These are phyloP conservation scores for Diarsia dahlii DNA, from an alignment of 2,888 invertebrate species.

Conservation along the genomic window DNA sequence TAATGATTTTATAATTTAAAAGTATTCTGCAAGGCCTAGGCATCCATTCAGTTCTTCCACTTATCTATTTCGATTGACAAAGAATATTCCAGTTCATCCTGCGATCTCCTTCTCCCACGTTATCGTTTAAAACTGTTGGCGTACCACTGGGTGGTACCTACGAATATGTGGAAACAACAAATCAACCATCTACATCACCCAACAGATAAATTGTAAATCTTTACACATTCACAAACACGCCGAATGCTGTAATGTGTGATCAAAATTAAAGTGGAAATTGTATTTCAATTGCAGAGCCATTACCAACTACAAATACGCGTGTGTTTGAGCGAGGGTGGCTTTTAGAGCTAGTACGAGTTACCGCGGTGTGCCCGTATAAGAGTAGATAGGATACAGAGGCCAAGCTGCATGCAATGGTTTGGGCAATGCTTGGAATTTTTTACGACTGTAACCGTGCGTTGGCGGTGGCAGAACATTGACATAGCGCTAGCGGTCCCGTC, in stretches of 20 bases:
- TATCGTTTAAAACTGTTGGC: neutral
- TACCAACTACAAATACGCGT: conserved; percentile 62
- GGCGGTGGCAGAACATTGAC: neutral
- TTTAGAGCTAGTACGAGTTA: conserved; percentile 44
- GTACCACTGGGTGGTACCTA: neutral
- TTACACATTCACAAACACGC: conserved; percentile 23
- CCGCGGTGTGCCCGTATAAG: conserved; percentile 6
- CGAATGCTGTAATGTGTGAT: conserved; percentile 42
- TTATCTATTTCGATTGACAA: neutral
- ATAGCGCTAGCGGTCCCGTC: too few species aligned
- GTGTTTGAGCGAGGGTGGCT: conserved; percentile 60
- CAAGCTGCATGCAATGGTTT: neutral
- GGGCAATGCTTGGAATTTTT: neutral
- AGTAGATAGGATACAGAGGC: conserved; percentile 21
- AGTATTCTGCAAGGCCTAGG: neutral
- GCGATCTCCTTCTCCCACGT: neutral
- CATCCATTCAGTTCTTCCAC: neutral
- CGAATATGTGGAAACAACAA: neutral
- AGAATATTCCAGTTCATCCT: neutral
- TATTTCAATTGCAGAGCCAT: conserved; percentile 65
- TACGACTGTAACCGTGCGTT: neutral
- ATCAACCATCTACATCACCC: neutral
- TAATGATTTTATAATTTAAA: neutral
- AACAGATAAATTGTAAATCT: conserved; percentile 8
- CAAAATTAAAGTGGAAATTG: conserved; percentile 64